These are phyloP conservation scores for Onychostruthus taczanowskii DNA, from an alignment of 2,113 vertebrate species.

Conservation along the genomic window DNA sequence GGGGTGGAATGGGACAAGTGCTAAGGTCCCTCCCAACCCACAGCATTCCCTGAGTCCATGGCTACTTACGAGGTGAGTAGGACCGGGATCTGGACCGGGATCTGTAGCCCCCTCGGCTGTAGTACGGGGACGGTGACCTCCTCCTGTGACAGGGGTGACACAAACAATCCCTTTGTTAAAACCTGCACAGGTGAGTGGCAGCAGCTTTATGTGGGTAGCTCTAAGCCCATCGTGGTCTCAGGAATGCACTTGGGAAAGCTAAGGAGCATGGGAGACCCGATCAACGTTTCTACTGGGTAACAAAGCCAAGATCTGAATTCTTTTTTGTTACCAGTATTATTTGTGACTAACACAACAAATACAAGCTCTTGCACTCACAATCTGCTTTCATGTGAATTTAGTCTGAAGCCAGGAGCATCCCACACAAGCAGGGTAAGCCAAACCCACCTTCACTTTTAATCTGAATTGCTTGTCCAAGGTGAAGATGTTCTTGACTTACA, in stretches of 20 bases:
- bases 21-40: neutral
- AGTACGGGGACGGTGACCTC: constrained; percentile 92
- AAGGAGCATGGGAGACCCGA: rapidly evolving
- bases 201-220: neutral
- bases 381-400: neutral
- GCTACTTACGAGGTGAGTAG: constrained; percentile 92
- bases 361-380: neutral
- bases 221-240: neutral
- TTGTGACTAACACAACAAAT: neutral
- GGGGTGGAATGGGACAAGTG: neutral
- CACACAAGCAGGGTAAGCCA: neutral
- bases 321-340: neutral
- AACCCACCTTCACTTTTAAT: neutral
- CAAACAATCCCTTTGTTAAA: neutral
- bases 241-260: neutral
- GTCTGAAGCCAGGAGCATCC: neutral
- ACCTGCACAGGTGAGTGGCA: neutral
- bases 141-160: constrained; percentile 75
- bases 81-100: constrained; percentile 92
- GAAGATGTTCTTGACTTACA: neutral
- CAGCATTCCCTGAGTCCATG: rapidly evolving
- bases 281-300: neutral
- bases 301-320: neutral
- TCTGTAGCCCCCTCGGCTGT: constrained; percentile 90
- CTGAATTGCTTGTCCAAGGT: neutral